Evolutionary conservation across 2,888 invertebrate species (phyloP), one percentile per base, ranked within the genome.

Genomic region (Lasioglossum morio): DNA sequence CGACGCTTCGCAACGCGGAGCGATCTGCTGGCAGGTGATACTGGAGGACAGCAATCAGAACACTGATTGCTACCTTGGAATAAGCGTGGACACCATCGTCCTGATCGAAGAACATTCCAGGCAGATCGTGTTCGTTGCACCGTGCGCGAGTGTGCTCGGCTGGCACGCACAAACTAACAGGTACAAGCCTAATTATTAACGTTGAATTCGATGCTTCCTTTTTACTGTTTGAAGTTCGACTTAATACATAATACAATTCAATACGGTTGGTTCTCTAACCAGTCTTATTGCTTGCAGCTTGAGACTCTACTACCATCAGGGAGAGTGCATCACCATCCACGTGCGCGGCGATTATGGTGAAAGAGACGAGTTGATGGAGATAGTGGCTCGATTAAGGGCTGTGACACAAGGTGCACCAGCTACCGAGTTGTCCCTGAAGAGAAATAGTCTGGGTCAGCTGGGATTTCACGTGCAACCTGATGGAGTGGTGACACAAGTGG

Each of bases 401-500:
- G 98, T 99, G 2, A 98, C 98, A 37, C 96, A 97, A 90, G 98
- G 97, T 82, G 97, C 97, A 85, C 96, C 97, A 91, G 97, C 98
- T 16, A 97, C 97, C 90, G 99, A 99, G 95, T 96, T 98, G 91
- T 97, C 97, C 79, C 96, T 98, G 85, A 97, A 97, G 92, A 96
- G 99, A 34, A 98, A 98, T 93, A 97, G 97, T 77, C 96, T 98
- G 91, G 97, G 98, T 23, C 98, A 98, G 94, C 96, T 99, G 74
- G 99, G 98, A 23, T 98, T 98, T 95, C 98, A 98, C 95, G 98
- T 99, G 60, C 98, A 98, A 93, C 98, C 98, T 27, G 99, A 99
- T 95, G 99, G 99, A 4, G 97, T 99, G 40, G 98, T 99, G 48
- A 99, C 99, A 4, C 98, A 98, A 92, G 98, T 99, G n/a, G 99